Conservation (phyloP, 2,888 invertebrate species). For the Synanthedon formicaeformis region DNA sequence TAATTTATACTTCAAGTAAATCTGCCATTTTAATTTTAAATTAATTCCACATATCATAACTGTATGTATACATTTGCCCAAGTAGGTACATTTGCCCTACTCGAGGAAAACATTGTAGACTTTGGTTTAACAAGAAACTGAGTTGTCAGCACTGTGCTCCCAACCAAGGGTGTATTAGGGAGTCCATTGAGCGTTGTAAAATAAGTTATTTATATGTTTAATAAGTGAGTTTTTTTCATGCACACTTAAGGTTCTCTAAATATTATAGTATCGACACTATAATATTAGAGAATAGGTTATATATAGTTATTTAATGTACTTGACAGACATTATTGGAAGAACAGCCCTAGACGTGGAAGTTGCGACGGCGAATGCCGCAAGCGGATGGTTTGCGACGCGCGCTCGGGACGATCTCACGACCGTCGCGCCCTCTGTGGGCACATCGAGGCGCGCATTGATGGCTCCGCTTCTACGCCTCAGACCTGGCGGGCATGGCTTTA, state of each 20-base stretch:
- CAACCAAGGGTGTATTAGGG: no score
- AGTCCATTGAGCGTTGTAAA: no score
- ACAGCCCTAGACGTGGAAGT: constrained; percentile 83
- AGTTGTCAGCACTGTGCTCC: no score
- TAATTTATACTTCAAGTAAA: constrained; percentile 88
- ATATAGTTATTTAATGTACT: not conserved
- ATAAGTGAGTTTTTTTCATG: not conserved
- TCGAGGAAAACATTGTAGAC: no score
- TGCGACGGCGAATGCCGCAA: constrained; percentile 90
- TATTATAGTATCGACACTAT: no score
- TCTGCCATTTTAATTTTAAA: not conserved
- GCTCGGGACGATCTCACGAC: constrained; percentile 89
- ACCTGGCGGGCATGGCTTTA: constrained; percentile 91
- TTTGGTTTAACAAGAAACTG: no score
- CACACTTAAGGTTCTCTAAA: no score
- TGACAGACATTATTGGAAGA: constrained; percentile 88
- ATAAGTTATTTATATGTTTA: not conserved
- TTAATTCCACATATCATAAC: no score
- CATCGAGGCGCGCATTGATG: constrained; percentile 86
- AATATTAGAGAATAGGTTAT: not conserved
- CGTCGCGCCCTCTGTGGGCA: constrained; percentile 84
- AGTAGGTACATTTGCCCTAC: no score
- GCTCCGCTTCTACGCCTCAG: constrained; percentile 73
- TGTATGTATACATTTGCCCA: no score
- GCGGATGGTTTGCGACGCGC: constrained; percentile 85